Percentiles rank a stretch among this genome's conserved stretches.
Conservation (phyloP, 2,797 vertebrate species). For the Alosa sapidissima region DNA sequence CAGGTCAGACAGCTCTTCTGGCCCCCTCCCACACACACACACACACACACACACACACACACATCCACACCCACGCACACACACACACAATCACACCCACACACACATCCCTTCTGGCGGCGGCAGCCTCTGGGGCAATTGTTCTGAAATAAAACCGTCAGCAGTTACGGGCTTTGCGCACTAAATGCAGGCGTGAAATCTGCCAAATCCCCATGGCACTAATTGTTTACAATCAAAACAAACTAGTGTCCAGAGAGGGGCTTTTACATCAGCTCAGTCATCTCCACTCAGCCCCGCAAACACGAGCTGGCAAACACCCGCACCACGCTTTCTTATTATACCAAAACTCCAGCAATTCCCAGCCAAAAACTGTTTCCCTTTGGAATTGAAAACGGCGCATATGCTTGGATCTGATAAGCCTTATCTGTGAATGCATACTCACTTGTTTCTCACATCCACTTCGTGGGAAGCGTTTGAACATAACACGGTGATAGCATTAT, state of each 20-base stretch:
- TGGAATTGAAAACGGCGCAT: not conserved
- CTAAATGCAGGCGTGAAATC: conserved; percentile 45
- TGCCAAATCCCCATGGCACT: conserved; percentile 39
- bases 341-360: not conserved
- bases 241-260: conserved; percentile 11
- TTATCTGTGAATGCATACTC: not conserved
- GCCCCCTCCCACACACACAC: not conserved
- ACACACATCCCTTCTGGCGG: not conserved
- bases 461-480: not conserved
- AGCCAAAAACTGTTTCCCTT: not conserved
- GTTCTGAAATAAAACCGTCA: conserved; percentile 38
- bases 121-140: not conserved
- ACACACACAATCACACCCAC: not conserved
- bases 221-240: conserved; percentile 46
- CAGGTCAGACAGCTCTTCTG: not conserved
- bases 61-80: not conserved
- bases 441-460: not conserved
- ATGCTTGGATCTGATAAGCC: not conserved
- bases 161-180: conserved; percentile 38
- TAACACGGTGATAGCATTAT: not conserved
- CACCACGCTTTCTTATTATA: not conserved
- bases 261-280: not conserved
- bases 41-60: not conserved
- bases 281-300: not conserved
- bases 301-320: not conserved